Evolutionary conservation across 2,113 vertebrate genomes (phyloP).

Genomic region (Pterophyllum scalare): DNA sequence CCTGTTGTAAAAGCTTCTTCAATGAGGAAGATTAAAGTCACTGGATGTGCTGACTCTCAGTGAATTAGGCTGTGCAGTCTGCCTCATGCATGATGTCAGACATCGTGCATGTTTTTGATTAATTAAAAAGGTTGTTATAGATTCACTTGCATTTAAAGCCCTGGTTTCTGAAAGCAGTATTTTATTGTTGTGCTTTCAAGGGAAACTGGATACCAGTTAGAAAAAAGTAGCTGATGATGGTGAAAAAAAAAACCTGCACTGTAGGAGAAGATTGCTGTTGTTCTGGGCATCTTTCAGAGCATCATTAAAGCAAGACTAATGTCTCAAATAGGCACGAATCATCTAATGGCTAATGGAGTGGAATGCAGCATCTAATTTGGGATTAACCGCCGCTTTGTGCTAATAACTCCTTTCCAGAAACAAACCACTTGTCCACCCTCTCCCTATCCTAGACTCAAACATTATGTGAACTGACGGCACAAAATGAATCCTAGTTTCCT

Average conservation of each 20-base stretch:
- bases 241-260: not conserved
- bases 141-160: not conserved
- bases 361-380: slow-evolving; percentile 31
- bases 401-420: slow-evolving; percentile 29
- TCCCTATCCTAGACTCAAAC: not conserved
- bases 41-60: slow-evolving; percentile 20
- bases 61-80: not conserved
- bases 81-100: too few species aligned
- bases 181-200: slow-evolving; percentile 12
- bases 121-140: not conserved
- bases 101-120: not conserved
- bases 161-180: slow-evolving; percentile 7
- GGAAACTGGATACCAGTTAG: not conserved
- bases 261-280: not conserved
- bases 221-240: not conserved
- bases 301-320: not conserved
- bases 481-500: not conserved
- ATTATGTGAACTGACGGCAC: slow-evolving; percentile 13
- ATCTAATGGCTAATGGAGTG: not conserved
- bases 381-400: slow-evolving; percentile 30
- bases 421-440: not conserved
- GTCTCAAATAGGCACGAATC: not conserved
- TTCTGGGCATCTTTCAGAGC: not conserved
- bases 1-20: slow-evolving; percentile 28
- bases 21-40: slow-evolving; percentile 39